Base-by-base conservation (phyloP, 2,888 invertebrate species). In the Cantharis nigra region DNA sequence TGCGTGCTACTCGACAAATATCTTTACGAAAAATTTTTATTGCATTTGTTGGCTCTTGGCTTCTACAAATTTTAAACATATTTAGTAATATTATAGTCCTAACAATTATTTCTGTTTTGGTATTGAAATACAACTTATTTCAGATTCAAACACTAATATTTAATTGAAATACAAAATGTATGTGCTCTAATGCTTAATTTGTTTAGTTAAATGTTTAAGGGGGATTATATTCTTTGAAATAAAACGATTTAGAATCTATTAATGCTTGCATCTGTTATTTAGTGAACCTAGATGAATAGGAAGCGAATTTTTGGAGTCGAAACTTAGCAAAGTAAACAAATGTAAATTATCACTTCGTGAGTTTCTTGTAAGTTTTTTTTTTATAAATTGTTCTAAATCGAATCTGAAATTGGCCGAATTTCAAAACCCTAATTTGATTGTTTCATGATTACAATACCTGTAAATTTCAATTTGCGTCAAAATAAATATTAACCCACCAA, bases 391-490 rank as follows among this genome's bases (percentile, higher is more conserved):
- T n/a, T n/a, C n/a, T n/a, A n/a, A n/a, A n/a, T n/a, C 11, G 30
- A 30, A 11, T 30, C 11, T 11, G 4, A 69, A 28, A 28, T 16
- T 69, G 33, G 28, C 13, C 5, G 11, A n/a, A 9, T 10, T 16
- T 14, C 13, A 63, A 14, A 33, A 11, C 9, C 69, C n/a, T 16
- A 7, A 14, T n/a, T 63, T 5, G 26, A 70, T 70, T 7, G 23
- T 13, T 33, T 33, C 3, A 13, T 33, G 13, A 13, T 49, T 49
- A n/a, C 10, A n/a, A 30, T 63, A 83, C 84, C 83, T 81, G 75
- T 83, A 85, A 20, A 84, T 78, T 80, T 85, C 81, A 67, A 83
- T 82, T 80, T 83, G 78, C 0, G 85, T 85, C 65, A 85, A 69
- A 0, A 85, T 78, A 74, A 85, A 83, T 69, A 84, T 79, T 9